phyloP scores from a whole-genome alignment of 2,888 invertebrate genomes.

The Athalia cordata region DNA sequence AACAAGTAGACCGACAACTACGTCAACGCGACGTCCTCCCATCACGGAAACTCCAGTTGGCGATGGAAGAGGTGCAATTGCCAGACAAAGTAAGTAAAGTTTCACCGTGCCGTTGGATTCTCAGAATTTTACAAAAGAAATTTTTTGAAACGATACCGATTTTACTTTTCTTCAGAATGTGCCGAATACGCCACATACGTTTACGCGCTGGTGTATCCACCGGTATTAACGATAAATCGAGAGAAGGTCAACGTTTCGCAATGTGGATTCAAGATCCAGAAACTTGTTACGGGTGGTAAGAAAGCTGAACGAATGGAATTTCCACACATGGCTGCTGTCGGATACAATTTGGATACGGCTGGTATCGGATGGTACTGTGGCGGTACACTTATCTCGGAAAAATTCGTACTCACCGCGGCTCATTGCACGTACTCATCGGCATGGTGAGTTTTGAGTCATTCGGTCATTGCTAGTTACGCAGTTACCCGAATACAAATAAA shows the following conservation, averaged over 20 bases:
- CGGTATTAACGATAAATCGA: conserved; percentile 47
- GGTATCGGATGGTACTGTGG: conserved; percentile 68
- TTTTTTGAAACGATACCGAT: conserved; percentile 18
- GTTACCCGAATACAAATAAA: too few species aligned
- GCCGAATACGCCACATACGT: conserved; percentile 61
- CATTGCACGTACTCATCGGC: conserved; percentile 75
- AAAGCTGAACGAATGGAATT: conserved; percentile 65
- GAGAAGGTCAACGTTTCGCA: conserved; percentile 58
- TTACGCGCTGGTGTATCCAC: conserved; percentile 54
- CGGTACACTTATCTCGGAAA: conserved; percentile 80
- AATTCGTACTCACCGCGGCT: conserved; percentile 81
- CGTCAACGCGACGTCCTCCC: not conserved
- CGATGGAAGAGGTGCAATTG: conserved; percentile 44
- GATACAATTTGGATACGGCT: conserved; percentile 50
- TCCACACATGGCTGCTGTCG: conserved; percentile 68
- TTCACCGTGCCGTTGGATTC: not conserved
- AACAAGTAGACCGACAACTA: not conserved
- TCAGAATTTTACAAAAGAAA: not conserved
- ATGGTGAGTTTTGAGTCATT: conserved; percentile 44
- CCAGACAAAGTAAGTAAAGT: conserved; percentile 57
- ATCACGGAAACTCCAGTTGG: not conserved
- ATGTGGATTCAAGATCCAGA: conserved; percentile 60
- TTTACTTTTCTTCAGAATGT: conserved; percentile 61
- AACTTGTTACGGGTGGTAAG: conserved; percentile 65
- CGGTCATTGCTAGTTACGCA: not conserved